Evolutionary conservation across 2,888 invertebrate species (phyloP), one percentile per base, ranked within the genome.

Genomic region (Drosophila macrospina): DNA sequence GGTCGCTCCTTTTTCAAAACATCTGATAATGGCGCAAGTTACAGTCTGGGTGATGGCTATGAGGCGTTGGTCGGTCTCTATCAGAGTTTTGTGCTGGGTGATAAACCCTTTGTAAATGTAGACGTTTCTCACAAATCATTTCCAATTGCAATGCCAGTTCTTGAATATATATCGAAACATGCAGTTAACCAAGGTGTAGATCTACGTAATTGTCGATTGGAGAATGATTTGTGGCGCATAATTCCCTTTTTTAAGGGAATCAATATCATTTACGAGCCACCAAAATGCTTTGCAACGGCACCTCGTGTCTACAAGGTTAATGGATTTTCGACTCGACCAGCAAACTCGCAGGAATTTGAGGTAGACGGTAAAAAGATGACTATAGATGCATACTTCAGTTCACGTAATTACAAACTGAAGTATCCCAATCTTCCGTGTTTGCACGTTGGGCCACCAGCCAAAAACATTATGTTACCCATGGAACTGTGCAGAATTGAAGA

Each of bases 11-110:
- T 96, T 90, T 98, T 96, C 92, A 94, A 94, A 28, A 92, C 92
- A 3, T 93, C 94, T 0, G 13, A 42, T 0, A 15, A 61, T 1
- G 30, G 36, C 0, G 11, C 69, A 0, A 30, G 67, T 0, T n/a
- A 6, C 0, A 93, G 93, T 88, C 93, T 99, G 8, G 95, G 96
- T 0, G 95, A 95, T 48, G 98, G 98, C 0, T 93, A 97, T 84
- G 97, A 98, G 91, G 95, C 98, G 89, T 98, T 98, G 96, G 95
- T 96, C 65, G 99, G 99, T 5, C 94, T 98, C 0, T 99, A 97
- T 93, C 98, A 98, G 92, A 96, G 97, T 7, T 97, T 98, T 0
- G 94, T 98, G 71, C 95, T 98, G 55, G 98, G 98, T 10, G 96
- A 97, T 94, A 95, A 94, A 80, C 96, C 97, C 54, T 96, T 96